phyloP scores from a whole-genome alignment of 2,113 vertebrate genomes.

The Pampusana beccarii region DNA sequence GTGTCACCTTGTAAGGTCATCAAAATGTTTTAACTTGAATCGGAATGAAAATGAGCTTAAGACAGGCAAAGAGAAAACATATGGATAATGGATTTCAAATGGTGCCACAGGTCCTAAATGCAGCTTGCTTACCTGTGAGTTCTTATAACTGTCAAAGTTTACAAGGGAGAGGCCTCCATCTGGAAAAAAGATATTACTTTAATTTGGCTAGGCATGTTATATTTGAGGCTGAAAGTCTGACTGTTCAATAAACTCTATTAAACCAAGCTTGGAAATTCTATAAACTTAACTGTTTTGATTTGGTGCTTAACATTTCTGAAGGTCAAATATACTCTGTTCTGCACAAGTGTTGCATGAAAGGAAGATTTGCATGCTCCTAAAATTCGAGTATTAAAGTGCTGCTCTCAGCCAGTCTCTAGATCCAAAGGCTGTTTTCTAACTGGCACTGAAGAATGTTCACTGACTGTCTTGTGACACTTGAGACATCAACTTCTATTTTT shows the following conservation, averaged over 20 bases:
- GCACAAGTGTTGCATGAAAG: neutral
- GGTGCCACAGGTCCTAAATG: neutral
- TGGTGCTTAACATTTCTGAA: neutral
- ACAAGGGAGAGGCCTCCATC: neutral
- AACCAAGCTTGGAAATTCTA: neutral
- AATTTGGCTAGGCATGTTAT: neutral
- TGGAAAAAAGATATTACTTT: neutral
- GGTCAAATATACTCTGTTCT: neutral
- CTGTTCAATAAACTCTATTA: neutral
- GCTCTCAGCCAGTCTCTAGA: neutral
- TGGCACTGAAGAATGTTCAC: neutral
- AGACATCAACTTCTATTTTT: neutral
- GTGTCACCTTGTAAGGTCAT: neutral
- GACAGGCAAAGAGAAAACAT: neutral
- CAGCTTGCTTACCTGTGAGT: neutral
- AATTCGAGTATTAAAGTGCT: neutral
- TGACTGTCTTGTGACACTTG: neutral
- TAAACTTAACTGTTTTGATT: neutral
- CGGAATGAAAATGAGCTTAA: neutral
- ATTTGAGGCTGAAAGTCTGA: neutral
- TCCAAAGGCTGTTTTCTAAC: neutral
- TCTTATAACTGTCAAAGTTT: neutral
- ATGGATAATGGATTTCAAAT: neutral
- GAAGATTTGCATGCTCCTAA: neutral
- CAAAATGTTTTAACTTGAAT: neutral